These are phyloP conservation scores for Epinephelus lanceolatus DNA, from an alignment of 2,113 vertebrate species.

Conservation along the genomic window DNA sequence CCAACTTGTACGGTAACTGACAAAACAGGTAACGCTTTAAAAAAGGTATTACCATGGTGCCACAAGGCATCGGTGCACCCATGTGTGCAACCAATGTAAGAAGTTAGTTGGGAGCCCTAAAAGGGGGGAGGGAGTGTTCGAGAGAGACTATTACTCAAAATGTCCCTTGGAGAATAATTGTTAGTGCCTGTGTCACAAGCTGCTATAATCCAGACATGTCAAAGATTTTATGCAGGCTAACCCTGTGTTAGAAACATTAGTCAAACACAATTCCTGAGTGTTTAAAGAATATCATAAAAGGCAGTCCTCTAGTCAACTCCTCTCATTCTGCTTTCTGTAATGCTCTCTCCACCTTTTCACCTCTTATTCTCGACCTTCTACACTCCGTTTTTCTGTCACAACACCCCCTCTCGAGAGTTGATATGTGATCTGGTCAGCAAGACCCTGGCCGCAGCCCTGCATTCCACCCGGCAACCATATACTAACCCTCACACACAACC, in stretches of 20 bases:
- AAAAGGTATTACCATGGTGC: too few species aligned
- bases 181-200: not conserved
- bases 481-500: conserved; percentile 13
- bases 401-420: conserved; percentile 15
- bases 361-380: not conserved
- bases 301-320: not conserved
- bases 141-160: not conserved
- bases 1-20: too few species aligned
- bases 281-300: not conserved
- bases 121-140: too few species aligned
- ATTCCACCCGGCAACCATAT: conserved; percentile 25
- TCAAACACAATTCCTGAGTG: not conserved
- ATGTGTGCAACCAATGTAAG: too few species aligned
- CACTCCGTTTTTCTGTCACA: too few species aligned
- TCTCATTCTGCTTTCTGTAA: not conserved
- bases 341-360: not conserved
- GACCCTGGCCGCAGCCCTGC: conserved; percentile 38
- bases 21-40: too few species aligned
- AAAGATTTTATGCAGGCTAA: not conserved
- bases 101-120: too few species aligned
- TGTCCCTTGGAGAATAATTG: not conserved
- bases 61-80: too few species aligned
- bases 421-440: conserved; percentile 53
- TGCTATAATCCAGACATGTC: conserved; percentile 1
- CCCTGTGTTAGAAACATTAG: not conserved